A percentile compares a stretch with the other conserved stretches of the same genome.
phyloP scores from a whole-genome alignment of 2,888 invertebrate genomes.

The Drosophila planitibia region DNA sequence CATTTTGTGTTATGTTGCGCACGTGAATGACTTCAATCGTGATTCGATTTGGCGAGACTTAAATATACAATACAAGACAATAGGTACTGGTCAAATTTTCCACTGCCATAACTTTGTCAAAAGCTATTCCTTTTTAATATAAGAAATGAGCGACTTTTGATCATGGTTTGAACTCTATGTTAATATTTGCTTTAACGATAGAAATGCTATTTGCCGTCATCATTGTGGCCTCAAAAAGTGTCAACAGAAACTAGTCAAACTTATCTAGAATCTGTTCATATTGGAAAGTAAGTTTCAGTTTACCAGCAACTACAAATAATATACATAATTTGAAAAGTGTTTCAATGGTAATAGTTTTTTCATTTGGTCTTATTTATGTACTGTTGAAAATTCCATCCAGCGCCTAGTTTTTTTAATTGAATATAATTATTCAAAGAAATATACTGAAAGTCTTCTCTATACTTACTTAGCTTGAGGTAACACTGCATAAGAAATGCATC shows the following conservation, averaged over 20 bases:
- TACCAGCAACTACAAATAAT: too few relatives aligned
- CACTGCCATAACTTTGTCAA: not conserved
- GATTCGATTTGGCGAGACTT: not conserved
- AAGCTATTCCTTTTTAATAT: not conserved
- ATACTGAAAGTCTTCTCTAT: not conserved
- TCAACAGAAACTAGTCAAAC: too few relatives aligned
- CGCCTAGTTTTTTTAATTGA: not conserved
- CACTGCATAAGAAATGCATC: conserved; percentile 91
- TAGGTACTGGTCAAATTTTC: not conserved
- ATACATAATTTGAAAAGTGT: too few relatives aligned
- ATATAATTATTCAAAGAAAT: conserved; percentile 2
- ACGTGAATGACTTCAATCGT: not conserved
- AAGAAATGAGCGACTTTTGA: not conserved
- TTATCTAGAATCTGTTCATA: too few relatives aligned
- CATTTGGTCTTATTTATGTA: too few relatives aligned
- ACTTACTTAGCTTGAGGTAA: conserved; percentile 92
- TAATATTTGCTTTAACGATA: too few relatives aligned
- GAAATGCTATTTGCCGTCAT: too few relatives aligned
- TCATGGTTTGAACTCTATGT: not conserved
- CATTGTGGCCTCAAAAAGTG: too few relatives aligned
- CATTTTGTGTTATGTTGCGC: not conserved
- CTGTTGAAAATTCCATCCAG: too few relatives aligned
- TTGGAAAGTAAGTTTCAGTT: too few relatives aligned
- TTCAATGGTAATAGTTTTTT: too few relatives aligned
- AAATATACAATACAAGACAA: not conserved